Conservation (phyloP, 2,888 invertebrate species). For the Seira musarum region DNA sequence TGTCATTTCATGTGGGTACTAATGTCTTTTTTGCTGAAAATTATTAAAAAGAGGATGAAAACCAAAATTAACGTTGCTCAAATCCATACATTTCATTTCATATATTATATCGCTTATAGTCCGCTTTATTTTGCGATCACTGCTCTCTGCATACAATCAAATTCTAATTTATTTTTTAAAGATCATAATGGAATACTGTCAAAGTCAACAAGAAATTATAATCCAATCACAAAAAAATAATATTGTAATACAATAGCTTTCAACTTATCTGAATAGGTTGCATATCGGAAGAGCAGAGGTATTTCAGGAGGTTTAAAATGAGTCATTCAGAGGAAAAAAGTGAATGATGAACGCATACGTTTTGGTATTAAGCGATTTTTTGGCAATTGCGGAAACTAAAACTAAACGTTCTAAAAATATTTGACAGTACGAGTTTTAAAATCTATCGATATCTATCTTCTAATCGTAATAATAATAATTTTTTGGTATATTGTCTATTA, state of each 20-base stretch:
- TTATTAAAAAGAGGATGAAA: slow-evolving; percentile 34
- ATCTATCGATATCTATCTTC: too few relatives aligned
- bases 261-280: not conserved
- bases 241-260: not conserved
- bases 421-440: too few relatives aligned
- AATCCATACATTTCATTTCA: not conserved
- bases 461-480: too few relatives aligned
- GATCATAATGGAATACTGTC: slow-evolving; percentile 11
- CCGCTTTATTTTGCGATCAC: too few relatives aligned
- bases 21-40: slow-evolving; percentile 41
- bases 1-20: slow-evolving; percentile 49
- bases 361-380: too few relatives aligned
- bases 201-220: slow-evolving; percentile 1
- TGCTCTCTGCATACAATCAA: not conserved
- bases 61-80: not conserved
- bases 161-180: slow-evolving; percentile 14
- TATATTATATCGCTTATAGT: too few relatives aligned
- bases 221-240: slow-evolving; percentile 12
- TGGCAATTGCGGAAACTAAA: too few relatives aligned
- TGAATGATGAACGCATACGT: too few relatives aligned
- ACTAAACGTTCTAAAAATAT: too few relatives aligned
- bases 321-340: too few relatives aligned
- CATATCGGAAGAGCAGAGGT: slow-evolving; percentile 70
- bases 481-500: too few relatives aligned
- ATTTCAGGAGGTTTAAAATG: too few relatives aligned